A percentile compares a stretch with the other conserved stretches of the same genome.
These are phyloP conservation scores for Platyscapa corneri DNA, from an alignment of 1,140 invertebrate species.

Conservation along the genomic window DNA sequence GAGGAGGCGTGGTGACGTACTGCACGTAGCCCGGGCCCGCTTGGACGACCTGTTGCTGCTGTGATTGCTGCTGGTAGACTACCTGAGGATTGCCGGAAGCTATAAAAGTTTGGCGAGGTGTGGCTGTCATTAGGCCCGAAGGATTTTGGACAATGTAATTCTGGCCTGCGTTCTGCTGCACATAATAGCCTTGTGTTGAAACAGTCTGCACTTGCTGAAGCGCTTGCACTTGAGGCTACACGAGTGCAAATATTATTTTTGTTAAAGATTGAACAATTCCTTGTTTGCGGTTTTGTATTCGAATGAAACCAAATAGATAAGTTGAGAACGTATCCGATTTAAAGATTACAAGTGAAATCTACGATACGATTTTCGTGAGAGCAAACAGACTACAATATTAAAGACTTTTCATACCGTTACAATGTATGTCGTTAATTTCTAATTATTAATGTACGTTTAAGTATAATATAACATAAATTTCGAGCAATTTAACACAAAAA, in stretches of 20 bases:
- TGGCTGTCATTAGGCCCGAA: background rate
- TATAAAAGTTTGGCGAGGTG: slow-evolving; percentile 21
- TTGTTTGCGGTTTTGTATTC: no score
- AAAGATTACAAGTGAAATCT: background rate
- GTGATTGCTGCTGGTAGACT: slow-evolving; percentile 23
- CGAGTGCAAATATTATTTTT: background rate
- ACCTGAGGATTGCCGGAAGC: slow-evolving; percentile 1
- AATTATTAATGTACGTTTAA: no score
- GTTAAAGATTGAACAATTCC: no score
- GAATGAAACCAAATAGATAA: no score
- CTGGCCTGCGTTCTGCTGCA: slow-evolving; percentile 25
- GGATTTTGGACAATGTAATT: slow-evolving; percentile 39
- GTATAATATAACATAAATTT: no score
- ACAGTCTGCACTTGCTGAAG: slow-evolving; percentile 21
- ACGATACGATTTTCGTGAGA: background rate
- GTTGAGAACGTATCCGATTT: no score
- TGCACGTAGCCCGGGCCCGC: no score
- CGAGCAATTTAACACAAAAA: no score
- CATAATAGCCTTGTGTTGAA: slow-evolving; percentile 20
- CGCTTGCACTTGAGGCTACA: background rate
- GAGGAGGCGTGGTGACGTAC: background rate
- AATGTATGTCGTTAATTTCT: no score
- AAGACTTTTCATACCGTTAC: no score
- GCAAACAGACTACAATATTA: no score
- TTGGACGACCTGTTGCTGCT: background rate